phyloP scores from a whole-genome alignment of 2,888 invertebrate species.

The Bugula neritina region DNA sequence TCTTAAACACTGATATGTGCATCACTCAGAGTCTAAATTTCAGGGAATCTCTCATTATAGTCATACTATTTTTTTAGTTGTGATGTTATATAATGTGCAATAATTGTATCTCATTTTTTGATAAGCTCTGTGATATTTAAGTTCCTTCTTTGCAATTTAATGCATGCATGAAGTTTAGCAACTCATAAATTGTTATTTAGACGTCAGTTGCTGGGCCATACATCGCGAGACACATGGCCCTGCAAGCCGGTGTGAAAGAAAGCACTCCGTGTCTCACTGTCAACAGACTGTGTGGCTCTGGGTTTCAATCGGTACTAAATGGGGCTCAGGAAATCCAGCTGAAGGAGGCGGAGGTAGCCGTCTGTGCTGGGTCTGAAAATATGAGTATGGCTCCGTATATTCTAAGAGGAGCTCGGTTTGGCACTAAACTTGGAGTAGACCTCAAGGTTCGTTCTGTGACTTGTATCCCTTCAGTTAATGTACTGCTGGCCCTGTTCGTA shows the following conservation, averaged over 20 bases:
- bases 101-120: background rate
- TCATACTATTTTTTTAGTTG: no score
- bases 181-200: slow-evolving; percentile 34
- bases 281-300: slow-evolving; percentile 93
- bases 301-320: slow-evolving; percentile 88
- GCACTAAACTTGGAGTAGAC: slow-evolving; percentile 72
- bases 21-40: no score
- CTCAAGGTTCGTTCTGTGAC: slow-evolving; percentile 44
- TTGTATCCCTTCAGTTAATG: no score
- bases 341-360: slow-evolving; percentile 75
- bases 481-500: no score
- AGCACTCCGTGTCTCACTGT: slow-evolving; percentile 73
- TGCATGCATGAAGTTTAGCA: no score
- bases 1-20: no score
- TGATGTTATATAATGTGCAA: background rate
- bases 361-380: slow-evolving; percentile 89
- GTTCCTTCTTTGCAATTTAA: slow-evolving; percentile 58
- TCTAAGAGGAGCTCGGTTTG: slow-evolving; percentile 74
- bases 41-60: no score
- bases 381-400: slow-evolving; percentile 89
- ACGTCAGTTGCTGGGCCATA: slow-evolving; percentile 71
- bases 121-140: slow-evolving; percentile 28
- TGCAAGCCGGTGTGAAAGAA: slow-evolving; percentile 77
- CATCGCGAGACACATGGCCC: slow-evolving; percentile 77
- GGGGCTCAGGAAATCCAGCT: slow-evolving; percentile 83